These are phyloP conservation scores for Eristalis tenax DNA, from an alignment of 2,888 invertebrate genomes.

Conservation along the genomic window DNA sequence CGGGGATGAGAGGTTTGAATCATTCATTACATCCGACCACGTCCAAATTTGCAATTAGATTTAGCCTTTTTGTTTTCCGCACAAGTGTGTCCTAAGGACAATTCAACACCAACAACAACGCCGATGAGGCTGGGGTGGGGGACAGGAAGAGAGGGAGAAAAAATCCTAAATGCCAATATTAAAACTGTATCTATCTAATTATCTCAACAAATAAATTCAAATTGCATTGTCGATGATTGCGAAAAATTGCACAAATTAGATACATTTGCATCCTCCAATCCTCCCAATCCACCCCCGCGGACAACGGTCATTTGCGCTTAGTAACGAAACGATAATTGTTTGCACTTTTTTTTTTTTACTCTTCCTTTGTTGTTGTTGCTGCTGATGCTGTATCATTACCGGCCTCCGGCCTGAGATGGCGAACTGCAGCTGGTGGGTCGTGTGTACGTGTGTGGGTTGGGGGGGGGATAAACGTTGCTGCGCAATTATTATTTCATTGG, in stretches of 20 bases:
- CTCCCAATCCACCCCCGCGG: background rate
- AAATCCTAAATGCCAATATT: conserved; percentile 4
- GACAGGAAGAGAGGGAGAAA: conserved; percentile 11
- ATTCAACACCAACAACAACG: background rate
- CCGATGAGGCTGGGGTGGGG: background rate
- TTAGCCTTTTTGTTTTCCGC: background rate
- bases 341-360: background rate
- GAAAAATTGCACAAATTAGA: conserved; percentile 60
- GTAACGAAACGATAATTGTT: conserved; percentile 47
- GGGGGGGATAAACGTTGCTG: background rate
- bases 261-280: conserved; percentile 14
- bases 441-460: background rate
- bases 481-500: conserved; percentile 63
- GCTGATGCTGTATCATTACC: conserved; percentile 4
- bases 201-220: conserved; percentile 58
- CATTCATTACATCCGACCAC: background rate
- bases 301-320: conserved; percentile 3
- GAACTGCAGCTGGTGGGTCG: background rate
- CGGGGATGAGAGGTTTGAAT: background rate
- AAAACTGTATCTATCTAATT: conserved; percentile 47
- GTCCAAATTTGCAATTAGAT: background rate
- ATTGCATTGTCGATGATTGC: conserved; percentile 68
- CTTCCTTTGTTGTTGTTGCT: background rate
- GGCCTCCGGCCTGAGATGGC: background rate
- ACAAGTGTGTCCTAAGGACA: background rate